Percentiles rank a stretch among this genome's conserved stretches.
phyloP scores from a whole-genome alignment of 2,113 vertebrate genomes.

The Calyptommatus sinebrachiatus region DNA sequence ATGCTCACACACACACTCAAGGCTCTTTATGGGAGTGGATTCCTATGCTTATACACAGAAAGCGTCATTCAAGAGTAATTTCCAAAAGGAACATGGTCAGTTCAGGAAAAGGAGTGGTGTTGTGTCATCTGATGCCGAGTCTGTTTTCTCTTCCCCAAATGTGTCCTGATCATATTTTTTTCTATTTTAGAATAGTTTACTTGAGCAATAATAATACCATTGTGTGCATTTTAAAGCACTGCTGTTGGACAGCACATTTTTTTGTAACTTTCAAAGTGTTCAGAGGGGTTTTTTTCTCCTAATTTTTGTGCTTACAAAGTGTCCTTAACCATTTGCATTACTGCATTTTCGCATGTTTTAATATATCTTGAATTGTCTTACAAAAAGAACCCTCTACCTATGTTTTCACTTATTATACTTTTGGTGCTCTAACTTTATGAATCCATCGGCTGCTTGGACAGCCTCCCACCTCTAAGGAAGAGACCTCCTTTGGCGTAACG shows the following conservation, averaged over 20 bases:
- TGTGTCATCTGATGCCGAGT: slow-evolving; percentile 58
- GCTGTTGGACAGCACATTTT: slow-evolving; percentile 61
- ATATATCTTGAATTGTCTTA: slow-evolving; percentile 25
- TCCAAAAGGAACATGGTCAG: slow-evolving; percentile 19
- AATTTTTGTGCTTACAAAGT: slow-evolving; percentile 65
- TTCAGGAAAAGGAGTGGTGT: slow-evolving; percentile 39
- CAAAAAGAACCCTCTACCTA: not conserved
- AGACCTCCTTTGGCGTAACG: not conserved
- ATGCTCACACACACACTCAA: too few relatives aligned
- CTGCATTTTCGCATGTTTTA: slow-evolving; percentile 44
- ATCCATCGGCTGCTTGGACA: slow-evolving; percentile 35
- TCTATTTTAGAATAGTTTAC: slow-evolving; percentile 52
- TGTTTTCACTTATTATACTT: slow-evolving; percentile 16
- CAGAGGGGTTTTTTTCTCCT: slow-evolving; percentile 45
- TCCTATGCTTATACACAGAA: not conserved
- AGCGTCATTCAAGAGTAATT: slow-evolving; percentile 3
- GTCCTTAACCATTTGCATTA: slow-evolving; percentile 62
- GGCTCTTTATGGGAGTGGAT: too few relatives aligned
- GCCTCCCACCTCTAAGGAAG: not conserved
- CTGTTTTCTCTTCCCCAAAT: slow-evolving; percentile 43
- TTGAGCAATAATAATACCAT: slow-evolving; percentile 62
- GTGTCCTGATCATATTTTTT: slow-evolving; percentile 45
- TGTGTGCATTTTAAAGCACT: slow-evolving; percentile 67
- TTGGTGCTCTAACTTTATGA: slow-evolving; percentile 40
- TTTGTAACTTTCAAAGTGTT: slow-evolving; percentile 58